Conservation (phyloP, 2,113 vertebrate species). For the Okapia johnstoni region DNA sequence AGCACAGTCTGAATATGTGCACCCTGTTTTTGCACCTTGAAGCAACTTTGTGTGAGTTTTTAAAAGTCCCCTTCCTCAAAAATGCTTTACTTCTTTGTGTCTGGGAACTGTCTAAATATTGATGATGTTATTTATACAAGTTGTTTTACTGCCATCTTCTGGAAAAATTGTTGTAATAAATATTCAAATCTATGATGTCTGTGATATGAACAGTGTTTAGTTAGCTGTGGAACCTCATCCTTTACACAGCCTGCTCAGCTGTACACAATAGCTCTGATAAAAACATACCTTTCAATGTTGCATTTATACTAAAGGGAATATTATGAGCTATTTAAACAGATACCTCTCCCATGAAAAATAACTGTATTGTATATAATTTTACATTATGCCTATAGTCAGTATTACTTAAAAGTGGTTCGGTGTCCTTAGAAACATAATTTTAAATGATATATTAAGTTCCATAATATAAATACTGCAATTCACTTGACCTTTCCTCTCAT, state of each 20-base stretch:
- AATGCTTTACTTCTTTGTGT: neutral
- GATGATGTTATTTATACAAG: neutral
- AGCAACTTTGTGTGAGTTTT: neutral
- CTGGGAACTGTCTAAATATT: neutral
- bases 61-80: neutral
- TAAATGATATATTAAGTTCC: neutral
- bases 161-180: neutral
- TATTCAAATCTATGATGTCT: neutral
- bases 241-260: neutral
- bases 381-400: neutral
- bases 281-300: neutral
- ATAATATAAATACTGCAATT: neutral
- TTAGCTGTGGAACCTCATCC: neutral
- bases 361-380: neutral
- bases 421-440: neutral
- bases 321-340: neutral
- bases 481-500: neutral
- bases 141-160: constrained; percentile 28
- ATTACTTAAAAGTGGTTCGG: neutral
- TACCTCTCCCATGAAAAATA: neutral
- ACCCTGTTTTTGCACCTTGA: neutral
- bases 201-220: neutral
- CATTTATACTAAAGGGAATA: neutral
- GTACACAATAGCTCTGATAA: neutral
- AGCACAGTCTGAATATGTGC: neutral